Conservation (phyloP, 2,113 vertebrate genomes). For the Grammomys surdaster region DNA sequence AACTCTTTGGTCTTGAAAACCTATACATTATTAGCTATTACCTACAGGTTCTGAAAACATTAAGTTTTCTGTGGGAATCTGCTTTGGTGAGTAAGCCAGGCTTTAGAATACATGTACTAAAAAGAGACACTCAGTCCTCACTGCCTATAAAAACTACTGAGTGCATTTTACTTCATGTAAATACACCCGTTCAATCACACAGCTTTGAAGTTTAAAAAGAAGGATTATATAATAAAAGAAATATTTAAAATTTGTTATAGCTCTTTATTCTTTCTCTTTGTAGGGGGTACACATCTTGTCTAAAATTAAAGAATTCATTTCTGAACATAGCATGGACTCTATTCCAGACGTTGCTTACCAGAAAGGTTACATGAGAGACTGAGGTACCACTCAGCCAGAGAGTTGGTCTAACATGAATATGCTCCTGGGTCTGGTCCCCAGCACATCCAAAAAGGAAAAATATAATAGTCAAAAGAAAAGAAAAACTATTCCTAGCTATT, state of each 20-base stretch:
- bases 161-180: slow-evolving; percentile 10
- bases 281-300: neutral
- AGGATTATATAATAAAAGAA: neutral
- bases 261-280: neutral
- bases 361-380: neutral
- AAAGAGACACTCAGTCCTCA: neutral
- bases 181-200: neutral
- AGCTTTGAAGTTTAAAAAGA: neutral
- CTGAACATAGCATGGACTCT: neutral
- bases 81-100: neutral
- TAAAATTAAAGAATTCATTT: neutral
- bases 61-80: slow-evolving; percentile 49
- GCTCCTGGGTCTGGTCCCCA: neutral
- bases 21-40: slow-evolving; percentile 9
- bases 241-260: neutral
- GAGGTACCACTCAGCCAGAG: neutral
- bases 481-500: neutral
- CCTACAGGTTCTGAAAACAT: slow-evolving; percentile 21
- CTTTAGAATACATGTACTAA: neutral
- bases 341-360: neutral
- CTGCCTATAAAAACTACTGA: neutral
- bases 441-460: neutral
- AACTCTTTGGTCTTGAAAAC: neutral
- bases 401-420: neutral
- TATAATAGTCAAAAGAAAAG: neutral